Percentiles rank a stretch among this genome's conserved stretches.
These are phyloP conservation scores for Tholera decimalis DNA, from an alignment of 2,888 invertebrate species.

Conservation along the genomic window DNA sequence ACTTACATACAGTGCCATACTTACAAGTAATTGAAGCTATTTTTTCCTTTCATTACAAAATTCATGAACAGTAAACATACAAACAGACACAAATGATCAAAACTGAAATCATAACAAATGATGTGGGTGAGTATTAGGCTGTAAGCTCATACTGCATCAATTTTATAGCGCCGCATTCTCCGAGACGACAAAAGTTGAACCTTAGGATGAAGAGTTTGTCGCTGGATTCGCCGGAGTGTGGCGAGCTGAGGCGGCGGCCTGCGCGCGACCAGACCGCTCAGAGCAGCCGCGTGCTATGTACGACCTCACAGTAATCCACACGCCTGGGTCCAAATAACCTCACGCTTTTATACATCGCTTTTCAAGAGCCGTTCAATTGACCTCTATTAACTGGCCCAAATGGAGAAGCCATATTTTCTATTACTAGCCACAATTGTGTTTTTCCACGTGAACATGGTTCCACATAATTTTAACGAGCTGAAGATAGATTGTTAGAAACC, in stretches of 20 bases:
- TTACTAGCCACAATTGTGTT: too few species aligned
- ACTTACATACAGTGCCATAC: constrained; percentile 36
- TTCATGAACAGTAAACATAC: constrained; percentile 39
- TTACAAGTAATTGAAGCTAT: constrained; percentile 27
- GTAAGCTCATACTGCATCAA: constrained; percentile 82
- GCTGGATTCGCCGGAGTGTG: constrained; percentile 98
- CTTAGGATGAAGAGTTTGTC: constrained; percentile 99
- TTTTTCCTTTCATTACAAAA: constrained; percentile 30
- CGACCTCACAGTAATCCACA: constrained; percentile 81
- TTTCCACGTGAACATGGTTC: not conserved
- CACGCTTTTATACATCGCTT: constrained; percentile 59
- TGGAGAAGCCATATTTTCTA: not conserved
- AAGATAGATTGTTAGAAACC: not conserved
- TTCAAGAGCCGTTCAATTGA: constrained; percentile 20
- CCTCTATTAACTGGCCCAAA: constrained; percentile 6
- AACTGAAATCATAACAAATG: constrained; percentile 61
- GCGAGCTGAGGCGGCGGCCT: constrained; percentile 94
- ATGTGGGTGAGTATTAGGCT: constrained; percentile 69
- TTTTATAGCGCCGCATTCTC: constrained; percentile 98
- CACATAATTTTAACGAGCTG: constrained; percentile 25
- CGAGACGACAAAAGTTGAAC: constrained; percentile 98
- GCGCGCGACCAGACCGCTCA: constrained; percentile 86
- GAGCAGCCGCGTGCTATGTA: constrained; percentile 93
- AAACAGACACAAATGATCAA: constrained; percentile 30
- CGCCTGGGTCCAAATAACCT: constrained; percentile 84